These are phyloP conservation scores for Cepaea hortensis DNA, from an alignment of 2,888 invertebrate species.

Conservation along the genomic window DNA sequence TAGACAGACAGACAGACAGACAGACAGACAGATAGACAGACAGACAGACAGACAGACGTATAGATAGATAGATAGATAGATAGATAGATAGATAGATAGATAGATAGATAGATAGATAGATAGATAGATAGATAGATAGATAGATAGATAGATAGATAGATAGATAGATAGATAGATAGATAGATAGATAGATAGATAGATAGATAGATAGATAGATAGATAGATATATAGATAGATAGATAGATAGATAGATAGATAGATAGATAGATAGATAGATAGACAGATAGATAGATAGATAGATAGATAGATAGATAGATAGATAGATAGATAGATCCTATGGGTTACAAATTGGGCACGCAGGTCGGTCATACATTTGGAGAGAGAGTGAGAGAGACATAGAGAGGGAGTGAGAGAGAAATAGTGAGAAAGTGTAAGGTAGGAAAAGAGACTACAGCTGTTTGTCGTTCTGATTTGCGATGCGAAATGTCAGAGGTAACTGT, in stretches of 20 bases:
- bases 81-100: neutral
- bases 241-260: slow-evolving; percentile 10
- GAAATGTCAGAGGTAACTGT: too few relatives aligned
- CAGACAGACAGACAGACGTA: too few relatives aligned
- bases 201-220: neutral
- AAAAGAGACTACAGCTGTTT: too few relatives aligned
- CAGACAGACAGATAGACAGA: too few relatives aligned
- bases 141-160: neutral
- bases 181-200: neutral
- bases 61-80: too few relatives aligned
- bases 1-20: too few relatives aligned
- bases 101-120: neutral
- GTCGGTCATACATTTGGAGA: too few relatives aligned
- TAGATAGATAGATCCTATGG: neutral
- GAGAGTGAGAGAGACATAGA: too few relatives aligned
- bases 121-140: neutral
- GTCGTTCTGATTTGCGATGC: too few relatives aligned
- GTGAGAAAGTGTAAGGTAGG: too few relatives aligned
- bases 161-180: neutral
- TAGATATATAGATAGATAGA: neutral
- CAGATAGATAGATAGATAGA: slow-evolving; percentile 10
- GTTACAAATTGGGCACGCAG: too few relatives aligned
- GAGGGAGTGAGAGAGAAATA: too few relatives aligned
- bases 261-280: slow-evolving; percentile 6
- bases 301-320: slow-evolving; percentile 19